Percentiles rank a stretch among this genome's conserved stretches.
Conservation (phyloP, 2,113 vertebrate species). For the Elachura formosa region DNA sequence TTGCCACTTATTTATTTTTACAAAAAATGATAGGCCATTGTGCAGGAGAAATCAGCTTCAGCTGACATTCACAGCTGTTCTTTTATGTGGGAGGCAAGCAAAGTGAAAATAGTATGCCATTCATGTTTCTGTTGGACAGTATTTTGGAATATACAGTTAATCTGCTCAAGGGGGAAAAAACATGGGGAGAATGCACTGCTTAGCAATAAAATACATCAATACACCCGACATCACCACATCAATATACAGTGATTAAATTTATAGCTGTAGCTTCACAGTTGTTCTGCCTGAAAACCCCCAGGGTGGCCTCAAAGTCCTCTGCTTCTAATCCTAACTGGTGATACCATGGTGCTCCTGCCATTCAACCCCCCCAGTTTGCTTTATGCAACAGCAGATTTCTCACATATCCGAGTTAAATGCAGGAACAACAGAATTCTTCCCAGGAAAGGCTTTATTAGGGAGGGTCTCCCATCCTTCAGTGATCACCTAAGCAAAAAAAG, state of each 20-base stretch:
- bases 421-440: background rate
- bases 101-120: conserved; percentile 10
- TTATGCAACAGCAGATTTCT: background rate
- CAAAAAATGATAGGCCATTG: conserved; percentile 43
- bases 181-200: conserved; percentile 32
- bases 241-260: conserved; percentile 63
- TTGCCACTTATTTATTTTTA: conserved; percentile 48
- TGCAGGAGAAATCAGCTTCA: conserved; percentile 29
- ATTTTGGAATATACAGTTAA: conserved; percentile 33
- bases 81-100: conserved; percentile 46
- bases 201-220: conserved; percentile 67
- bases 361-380: background rate
- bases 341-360: background rate
- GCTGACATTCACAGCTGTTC: conserved; percentile 41
- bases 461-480: background rate
- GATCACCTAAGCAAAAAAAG: background rate
- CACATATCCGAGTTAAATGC: background rate
- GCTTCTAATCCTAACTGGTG: conserved; percentile 1
- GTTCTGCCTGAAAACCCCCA: conserved; percentile 32
- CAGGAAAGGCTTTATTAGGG: background rate
- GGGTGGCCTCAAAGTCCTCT: conserved; percentile 36
- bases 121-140: conserved; percentile 9
- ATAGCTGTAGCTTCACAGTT: conserved; percentile 22
- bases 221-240: conserved; percentile 24
- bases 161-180: conserved; percentile 7